Percentiles rank a stretch among this genome's conserved stretches.
Evolutionary conservation across 2,113 vertebrate genomes (phyloP).

Genomic region (Indicator maculatus): DNA sequence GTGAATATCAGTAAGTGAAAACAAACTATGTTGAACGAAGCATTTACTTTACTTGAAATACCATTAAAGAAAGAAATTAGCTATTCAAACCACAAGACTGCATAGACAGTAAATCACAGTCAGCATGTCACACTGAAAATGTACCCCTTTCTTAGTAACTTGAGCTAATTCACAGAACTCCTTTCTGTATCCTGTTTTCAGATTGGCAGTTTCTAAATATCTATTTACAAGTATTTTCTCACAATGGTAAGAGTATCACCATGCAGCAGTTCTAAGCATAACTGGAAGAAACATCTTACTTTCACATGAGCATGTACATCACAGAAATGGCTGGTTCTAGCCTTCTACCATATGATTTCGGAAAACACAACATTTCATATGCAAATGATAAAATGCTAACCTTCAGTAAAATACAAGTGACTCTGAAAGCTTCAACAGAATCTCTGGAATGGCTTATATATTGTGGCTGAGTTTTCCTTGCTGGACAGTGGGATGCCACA

Average conservation of each 20-base stretch:
- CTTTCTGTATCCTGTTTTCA: not conserved
- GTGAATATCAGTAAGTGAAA: not conserved
- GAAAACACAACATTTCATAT: not conserved
- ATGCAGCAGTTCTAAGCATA: not conserved
- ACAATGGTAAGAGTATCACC: not conserved
- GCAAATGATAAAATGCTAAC: not conserved
- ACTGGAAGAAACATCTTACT: not conserved
- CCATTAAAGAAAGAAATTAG: not conserved
- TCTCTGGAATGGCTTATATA: not conserved
- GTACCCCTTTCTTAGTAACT: not conserved
- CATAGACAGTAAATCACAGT: not conserved
- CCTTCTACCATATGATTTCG: not conserved
- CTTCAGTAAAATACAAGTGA: not conserved
- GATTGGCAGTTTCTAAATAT: not conserved
- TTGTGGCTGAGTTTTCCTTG: not conserved
- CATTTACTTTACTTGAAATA: not conserved
- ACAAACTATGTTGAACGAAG: not conserved
- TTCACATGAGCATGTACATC: not conserved
- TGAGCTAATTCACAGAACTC: not conserved
- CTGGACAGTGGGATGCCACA: not conserved
- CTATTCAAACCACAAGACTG: not conserved
- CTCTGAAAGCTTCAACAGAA: not conserved
- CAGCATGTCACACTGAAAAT: not conserved
- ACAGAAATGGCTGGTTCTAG: not conserved
- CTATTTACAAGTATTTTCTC: not conserved